These are phyloP conservation scores for Helogale parvula DNA, from an alignment of 2,113 vertebrate species.

Conservation along the genomic window DNA sequence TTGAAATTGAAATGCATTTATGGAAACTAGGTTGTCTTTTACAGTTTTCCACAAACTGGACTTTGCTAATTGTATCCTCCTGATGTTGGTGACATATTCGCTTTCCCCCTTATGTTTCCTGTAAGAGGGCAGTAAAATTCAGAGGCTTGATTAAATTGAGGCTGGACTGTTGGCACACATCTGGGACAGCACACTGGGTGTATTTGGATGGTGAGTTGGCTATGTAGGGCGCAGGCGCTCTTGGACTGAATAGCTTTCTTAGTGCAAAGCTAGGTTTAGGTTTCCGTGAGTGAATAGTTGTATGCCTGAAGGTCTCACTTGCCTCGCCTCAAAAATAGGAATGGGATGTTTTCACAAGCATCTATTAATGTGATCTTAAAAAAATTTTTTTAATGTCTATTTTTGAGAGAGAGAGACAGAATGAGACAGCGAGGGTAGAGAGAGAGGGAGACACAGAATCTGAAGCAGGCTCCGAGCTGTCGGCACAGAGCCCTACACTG, in stretches of 20 bases:
- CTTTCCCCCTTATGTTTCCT: background rate
- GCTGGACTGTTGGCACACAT: background rate
- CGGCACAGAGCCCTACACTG: too few species aligned
- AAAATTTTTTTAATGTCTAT: background rate
- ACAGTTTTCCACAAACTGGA: background rate
- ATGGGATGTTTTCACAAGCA: background rate
- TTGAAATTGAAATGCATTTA: background rate
- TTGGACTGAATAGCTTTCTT: background rate
- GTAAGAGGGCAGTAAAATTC: background rate
- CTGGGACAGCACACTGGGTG: fast-evolving
- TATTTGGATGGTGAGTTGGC: background rate
- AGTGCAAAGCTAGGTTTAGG: background rate
- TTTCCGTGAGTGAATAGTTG: background rate
- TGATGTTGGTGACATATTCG: background rate
- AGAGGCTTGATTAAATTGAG: background rate
- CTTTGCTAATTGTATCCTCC: background rate
- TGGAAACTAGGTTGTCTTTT: background rate
- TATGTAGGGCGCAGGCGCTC: background rate
- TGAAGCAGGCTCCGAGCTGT: too few species aligned
- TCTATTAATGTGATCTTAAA: background rate
- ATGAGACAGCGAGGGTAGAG: too few species aligned
- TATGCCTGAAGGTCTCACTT: background rate
- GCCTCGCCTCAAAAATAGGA: background rate
- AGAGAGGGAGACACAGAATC: too few species aligned
- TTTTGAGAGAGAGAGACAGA: too few species aligned